Base-by-base conservation (phyloP, 2,888 invertebrate species). In the Dugesia japonica region DNA sequence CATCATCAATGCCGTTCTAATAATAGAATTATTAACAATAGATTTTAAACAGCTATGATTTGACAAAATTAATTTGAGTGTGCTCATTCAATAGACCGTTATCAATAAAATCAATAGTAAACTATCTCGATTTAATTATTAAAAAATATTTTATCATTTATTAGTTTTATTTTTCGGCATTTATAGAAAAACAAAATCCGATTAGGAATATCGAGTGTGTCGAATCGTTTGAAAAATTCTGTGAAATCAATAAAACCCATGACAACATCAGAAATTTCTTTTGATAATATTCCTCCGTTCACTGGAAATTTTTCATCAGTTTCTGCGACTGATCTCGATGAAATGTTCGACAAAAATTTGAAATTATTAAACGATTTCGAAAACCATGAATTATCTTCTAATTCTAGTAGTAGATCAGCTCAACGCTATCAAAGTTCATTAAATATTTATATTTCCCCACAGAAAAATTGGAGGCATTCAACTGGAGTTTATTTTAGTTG, bases 121-220 rank as follows among this genome's bases (percentile, higher is more conserved):
- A 4, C 7, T 56, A 56, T 56, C n/a, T 20, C 4, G n/a, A 38
- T 38, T 38, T 13, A 38, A 38, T 17, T 38, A 38, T 38, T 38
- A 13, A 13, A 38, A 9, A 56, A 20, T 56, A 56, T 56, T 56
- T n/a, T 56, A n/a, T 56, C 4, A 20, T 13, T 9, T 13, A 20
- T 20, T 56, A 1, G 17, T n/a, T n/a, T n/a, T 23, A n/a, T 23
- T n/a, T n/a, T 13, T 38, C 17, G 13, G 17, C 17, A 13, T 56
- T 56, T n/a, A 56, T 56, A 56, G 56, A 56, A 56, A n/a, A 56
- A 56, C 56, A 4, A n/a, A 56, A 56, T 56, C n/a, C 4, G 56
- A 56, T 56, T 56, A n/a, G 56, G 56, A 56, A 56, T 56, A n/a
- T 56, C 56, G 20, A 23, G 56, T 56, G 56, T 56, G 7, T 56